phyloP scores from a whole-genome alignment of 2,797 vertebrate species.

The Amazona ochrocephala region DNA sequence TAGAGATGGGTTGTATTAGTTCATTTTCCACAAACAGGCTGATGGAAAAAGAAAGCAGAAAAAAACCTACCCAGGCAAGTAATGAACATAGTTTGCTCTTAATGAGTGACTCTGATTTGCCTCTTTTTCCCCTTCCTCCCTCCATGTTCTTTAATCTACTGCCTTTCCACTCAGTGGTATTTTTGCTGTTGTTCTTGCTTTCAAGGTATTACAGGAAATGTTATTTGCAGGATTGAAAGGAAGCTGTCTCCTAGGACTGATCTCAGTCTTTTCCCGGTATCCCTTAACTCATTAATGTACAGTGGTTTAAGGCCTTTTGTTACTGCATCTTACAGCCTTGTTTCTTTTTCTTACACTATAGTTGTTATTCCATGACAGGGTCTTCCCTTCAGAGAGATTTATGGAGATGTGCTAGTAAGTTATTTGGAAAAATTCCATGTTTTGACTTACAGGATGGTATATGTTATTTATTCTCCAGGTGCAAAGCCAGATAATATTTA shows the following conservation, averaged over 20 bases:
- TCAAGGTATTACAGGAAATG: background rate
- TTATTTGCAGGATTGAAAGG: slow-evolving; percentile 8
- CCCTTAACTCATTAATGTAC: background rate
- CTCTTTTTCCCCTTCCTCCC: background rate
- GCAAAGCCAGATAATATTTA: slow-evolving; percentile 30
- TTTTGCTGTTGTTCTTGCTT: background rate
- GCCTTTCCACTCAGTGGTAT: background rate
- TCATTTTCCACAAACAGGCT: background rate
- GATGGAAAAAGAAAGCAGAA: background rate
- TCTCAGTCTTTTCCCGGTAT: background rate
- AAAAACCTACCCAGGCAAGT: background rate
- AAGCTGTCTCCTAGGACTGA: background rate
- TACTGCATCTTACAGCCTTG: background rate
- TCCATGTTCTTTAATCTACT: background rate
- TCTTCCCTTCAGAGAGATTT: slow-evolving; percentile 7
- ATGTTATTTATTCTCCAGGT: slow-evolving; percentile 38
- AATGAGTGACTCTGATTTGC: background rate
- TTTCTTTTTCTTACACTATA: background rate
- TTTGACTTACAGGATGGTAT: slow-evolving; percentile 9
- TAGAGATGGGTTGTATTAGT: background rate
- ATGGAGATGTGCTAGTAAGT: slow-evolving; percentile 30
- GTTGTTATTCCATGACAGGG: background rate
- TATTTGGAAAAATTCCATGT: slow-evolving; percentile 8
- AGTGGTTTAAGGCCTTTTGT: background rate
- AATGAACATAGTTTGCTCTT: background rate